phyloP scores from a whole-genome alignment of 2,888 invertebrate species.

The Apodemia mormo region DNA sequence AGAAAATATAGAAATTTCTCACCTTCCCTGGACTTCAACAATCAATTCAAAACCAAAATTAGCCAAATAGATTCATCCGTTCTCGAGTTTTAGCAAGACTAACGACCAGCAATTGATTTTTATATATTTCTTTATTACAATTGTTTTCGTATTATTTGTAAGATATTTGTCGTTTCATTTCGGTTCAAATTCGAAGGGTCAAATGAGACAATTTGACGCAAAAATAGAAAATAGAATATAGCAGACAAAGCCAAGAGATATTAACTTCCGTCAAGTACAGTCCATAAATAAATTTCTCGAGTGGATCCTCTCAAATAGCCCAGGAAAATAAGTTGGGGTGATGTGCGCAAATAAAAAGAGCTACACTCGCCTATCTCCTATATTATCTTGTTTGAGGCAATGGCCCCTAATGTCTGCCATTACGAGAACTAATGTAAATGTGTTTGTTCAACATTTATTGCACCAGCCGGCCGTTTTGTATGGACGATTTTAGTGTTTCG shows the following conservation, averaged over 20 bases:
- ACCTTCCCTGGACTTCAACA: too few relatives aligned
- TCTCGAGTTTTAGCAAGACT: too few relatives aligned
- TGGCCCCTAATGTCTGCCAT: constrained; percentile 63
- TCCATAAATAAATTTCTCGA: constrained; percentile 30
- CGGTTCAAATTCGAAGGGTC: neutral
- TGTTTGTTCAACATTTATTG: constrained; percentile 63
- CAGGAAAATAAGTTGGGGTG: constrained; percentile 29
- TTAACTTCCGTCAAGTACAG: constrained; percentile 3
- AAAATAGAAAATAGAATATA: neutral
- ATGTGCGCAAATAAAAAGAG: constrained; percentile 32
- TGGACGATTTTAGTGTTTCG: constrained; percentile 37
- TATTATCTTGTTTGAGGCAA: constrained; percentile 57
- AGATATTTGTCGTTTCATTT: too few relatives aligned
- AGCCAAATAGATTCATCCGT: too few relatives aligned
- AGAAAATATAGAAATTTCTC: too few relatives aligned
- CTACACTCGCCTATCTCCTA: constrained; percentile 37
- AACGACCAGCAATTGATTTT: too few relatives aligned
- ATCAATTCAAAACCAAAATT: too few relatives aligned
- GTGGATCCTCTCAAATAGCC: constrained; percentile 27
- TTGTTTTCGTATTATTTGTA: neutral
- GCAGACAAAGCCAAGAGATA: constrained; percentile 15
- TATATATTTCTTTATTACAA: too few relatives aligned
- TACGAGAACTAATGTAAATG: constrained; percentile 71
- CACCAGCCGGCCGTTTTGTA: constrained; percentile 45
- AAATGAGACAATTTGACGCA: neutral